A percentile compares a stretch with the other conserved stretches of the same genome.
Evolutionary conservation across 2,888 invertebrate genomes (phyloP).

Genomic region (Pyrrhia umbra): DNA sequence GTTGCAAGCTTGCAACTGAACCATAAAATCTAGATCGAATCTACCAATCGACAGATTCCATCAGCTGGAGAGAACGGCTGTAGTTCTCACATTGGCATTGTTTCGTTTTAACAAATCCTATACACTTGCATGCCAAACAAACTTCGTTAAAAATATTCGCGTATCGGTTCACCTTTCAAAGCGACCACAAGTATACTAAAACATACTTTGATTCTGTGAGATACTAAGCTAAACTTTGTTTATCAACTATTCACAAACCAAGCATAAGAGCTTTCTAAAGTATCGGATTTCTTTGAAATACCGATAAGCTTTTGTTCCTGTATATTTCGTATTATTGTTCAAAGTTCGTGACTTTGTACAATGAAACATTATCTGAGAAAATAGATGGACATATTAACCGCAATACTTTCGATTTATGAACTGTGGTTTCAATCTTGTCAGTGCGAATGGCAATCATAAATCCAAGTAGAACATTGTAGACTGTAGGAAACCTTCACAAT

Average conservation of each 20-base stretch:
- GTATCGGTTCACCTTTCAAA: slow-evolving; percentile 46
- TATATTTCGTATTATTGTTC: slow-evolving; percentile 1
- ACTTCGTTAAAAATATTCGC: slow-evolving; percentile 51
- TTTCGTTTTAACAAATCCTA: slow-evolving; percentile 12
- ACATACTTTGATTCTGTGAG: slow-evolving; percentile 51
- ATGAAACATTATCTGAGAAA: background rate
- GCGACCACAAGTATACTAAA: slow-evolving; percentile 51
- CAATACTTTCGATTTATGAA: too few species aligned
- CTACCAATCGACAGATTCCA: background rate
- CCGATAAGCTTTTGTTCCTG: slow-evolving; percentile 34
- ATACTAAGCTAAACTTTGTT: slow-evolving; percentile 46
- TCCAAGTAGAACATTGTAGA: too few species aligned
- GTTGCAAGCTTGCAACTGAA: background rate
- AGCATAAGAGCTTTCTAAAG: slow-evolving; percentile 21
- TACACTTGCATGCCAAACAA: slow-evolving; percentile 13
- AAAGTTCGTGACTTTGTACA: background rate
- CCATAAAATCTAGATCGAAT: background rate
- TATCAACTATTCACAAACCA: slow-evolving; percentile 41
- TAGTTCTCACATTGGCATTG: background rate
- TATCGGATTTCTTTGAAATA: slow-evolving; percentile 45
- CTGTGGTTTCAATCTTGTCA: too few species aligned
- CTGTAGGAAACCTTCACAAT: too few species aligned
- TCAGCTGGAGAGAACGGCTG: background rate
- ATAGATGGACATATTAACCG: too few species aligned
- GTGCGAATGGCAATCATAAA: too few species aligned